These are phyloP conservation scores for Balearica regulorum DNA, from an alignment of 2,797 vertebrate species.

Conservation along the genomic window DNA sequence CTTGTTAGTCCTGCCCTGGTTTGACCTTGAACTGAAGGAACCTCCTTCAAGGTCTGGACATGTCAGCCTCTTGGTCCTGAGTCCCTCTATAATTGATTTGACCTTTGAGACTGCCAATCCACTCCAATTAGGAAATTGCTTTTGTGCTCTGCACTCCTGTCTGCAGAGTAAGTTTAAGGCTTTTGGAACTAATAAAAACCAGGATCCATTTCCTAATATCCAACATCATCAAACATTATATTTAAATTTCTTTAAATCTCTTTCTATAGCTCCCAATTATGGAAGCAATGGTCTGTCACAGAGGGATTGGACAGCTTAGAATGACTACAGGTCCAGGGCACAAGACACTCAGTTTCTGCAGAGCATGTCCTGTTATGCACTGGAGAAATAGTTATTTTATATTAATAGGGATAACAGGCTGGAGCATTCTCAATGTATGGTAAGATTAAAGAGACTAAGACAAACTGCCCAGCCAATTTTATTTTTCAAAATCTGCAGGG, in stretches of 20 bases:
- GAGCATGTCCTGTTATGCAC: background rate
- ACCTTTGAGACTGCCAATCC: background rate
- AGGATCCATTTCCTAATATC: background rate
- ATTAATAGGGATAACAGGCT: background rate
- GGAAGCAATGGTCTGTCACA: background rate
- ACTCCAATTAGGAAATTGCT: background rate
- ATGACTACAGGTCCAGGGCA: background rate
- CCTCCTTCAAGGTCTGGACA: background rate
- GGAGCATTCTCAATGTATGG: background rate
- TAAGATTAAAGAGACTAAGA: background rate
- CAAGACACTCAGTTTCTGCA: background rate
- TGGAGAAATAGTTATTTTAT: background rate
- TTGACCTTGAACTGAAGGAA: background rate
- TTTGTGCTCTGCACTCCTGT: background rate
- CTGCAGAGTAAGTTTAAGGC: background rate
- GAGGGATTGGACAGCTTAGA: background rate
- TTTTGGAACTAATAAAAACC: background rate
- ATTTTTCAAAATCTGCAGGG: background rate
- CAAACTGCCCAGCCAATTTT: background rate
- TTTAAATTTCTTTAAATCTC: background rate
- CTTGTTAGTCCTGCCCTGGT: background rate
- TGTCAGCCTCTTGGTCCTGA: background rate
- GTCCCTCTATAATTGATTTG: accelerated
- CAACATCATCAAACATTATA: background rate
- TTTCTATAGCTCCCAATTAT: background rate